Conservation (phyloP, 2,888 invertebrate genomes). For the Lasioglossum malachurum region DNA sequence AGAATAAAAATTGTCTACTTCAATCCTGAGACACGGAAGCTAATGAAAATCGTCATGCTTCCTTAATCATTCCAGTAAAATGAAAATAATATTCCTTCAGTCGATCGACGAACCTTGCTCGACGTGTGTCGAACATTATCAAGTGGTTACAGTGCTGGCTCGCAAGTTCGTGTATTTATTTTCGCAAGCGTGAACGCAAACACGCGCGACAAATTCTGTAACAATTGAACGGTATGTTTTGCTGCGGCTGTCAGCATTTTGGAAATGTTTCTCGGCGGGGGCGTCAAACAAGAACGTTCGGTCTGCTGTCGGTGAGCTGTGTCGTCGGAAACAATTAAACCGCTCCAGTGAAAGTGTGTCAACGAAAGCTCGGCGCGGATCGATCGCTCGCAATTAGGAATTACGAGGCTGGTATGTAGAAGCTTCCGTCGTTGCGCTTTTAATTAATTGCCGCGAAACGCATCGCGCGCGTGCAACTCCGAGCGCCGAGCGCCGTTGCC, state of each 20-base stretch:
- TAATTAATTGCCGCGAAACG: constrained; percentile 1
- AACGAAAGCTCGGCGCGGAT: constrained; percentile 8
- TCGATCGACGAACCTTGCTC: background rate
- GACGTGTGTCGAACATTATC: background rate
- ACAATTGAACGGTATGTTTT: background rate
- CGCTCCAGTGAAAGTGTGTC: background rate
- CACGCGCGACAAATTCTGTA: background rate
- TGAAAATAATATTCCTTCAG: background rate
- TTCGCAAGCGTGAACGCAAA: background rate
- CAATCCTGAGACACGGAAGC: background rate
- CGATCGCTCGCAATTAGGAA: constrained; percentile 15
- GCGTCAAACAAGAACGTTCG: background rate
- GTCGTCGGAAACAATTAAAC: constrained; percentile 1
- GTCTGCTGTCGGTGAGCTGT: background rate
- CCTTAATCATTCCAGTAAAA: background rate
- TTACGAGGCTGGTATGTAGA: background rate
- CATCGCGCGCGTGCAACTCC: background rate
- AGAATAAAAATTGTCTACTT: background rate
- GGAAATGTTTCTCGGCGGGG: background rate
- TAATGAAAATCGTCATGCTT: background rate
- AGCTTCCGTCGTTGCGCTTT: background rate
- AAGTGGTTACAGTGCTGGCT: background rate
- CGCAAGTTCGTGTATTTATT: background rate
- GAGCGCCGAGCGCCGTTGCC: background rate
- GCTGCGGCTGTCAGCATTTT: background rate